Percentiles rank a stretch among this genome's conserved stretches.
Evolutionary conservation across 2,888 invertebrate genomes (phyloP).

Genomic region (Gari tellinella): DNA sequence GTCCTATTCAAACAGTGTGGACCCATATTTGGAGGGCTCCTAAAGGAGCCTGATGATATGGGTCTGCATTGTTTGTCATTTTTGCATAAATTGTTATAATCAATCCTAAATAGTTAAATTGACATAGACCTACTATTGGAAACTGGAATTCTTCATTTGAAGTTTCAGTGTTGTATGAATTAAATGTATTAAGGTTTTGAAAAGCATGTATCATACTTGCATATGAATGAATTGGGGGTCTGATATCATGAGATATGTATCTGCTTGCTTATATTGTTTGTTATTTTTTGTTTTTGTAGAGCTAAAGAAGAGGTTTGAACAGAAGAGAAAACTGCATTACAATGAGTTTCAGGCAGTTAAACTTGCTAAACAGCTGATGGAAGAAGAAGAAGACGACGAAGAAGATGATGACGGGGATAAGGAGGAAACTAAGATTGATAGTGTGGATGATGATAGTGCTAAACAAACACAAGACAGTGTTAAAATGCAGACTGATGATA

Average conservation of each 20-base stretch:
- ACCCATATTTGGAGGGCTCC: no score
- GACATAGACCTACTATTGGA: no score
- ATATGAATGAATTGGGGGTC: not conserved
- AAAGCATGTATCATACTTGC: not conserved
- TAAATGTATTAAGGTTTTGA: no score
- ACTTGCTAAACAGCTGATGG: slow-evolving; percentile 94
- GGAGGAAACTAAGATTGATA: slow-evolving; percentile 11
- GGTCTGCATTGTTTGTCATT: no score
- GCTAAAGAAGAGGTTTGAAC: slow-evolving; percentile 92
- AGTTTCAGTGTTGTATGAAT: no score
- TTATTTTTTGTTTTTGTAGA: slow-evolving; percentile 81
- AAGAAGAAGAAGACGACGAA: slow-evolving; percentile 95
- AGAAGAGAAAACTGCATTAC: slow-evolving; percentile 97
- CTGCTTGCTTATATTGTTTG: not conserved
- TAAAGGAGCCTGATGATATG: no score
- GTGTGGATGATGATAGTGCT: slow-evolving; percentile 16
- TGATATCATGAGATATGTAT: not conserved
- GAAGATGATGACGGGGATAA: slow-evolving; percentile 86
- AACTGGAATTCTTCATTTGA: no score
- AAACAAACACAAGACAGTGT: slow-evolving; percentile 21
- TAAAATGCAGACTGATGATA: slow-evolving; percentile 50
- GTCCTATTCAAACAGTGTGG: no score
- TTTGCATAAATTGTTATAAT: no score
- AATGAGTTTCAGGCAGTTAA: slow-evolving; percentile 98
- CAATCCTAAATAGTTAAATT: no score